A percentile compares a stretch with the other conserved stretches of the same genome.
Evolutionary conservation across 2,113 vertebrate genomes (phyloP).

Genomic region (Macquaria australasica): DNA sequence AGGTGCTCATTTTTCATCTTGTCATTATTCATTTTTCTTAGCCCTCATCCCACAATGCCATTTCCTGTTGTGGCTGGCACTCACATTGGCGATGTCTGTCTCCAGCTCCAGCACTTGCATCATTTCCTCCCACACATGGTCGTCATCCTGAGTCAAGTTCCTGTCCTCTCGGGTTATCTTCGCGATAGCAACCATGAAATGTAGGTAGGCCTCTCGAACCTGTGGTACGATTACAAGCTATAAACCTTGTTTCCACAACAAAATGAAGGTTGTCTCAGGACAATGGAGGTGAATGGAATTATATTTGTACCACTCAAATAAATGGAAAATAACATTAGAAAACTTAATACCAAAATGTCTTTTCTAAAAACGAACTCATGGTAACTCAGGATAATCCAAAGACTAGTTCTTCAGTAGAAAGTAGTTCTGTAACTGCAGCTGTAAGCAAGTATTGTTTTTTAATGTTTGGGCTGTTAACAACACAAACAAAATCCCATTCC

Average conservation of each 20-base stretch:
- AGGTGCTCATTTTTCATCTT: conserved; percentile 52
- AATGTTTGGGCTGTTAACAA: not conserved
- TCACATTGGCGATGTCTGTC: conserved; percentile 94
- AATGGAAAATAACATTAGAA: not conserved
- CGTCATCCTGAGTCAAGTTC: conserved; percentile 86
- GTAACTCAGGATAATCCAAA: too few relatives aligned
- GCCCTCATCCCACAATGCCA: conserved; percentile 19
- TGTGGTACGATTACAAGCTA: conserved; percentile 59
- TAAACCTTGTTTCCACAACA: not conserved
- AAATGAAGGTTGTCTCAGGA: conserved; percentile 6
- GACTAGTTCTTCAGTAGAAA: not conserved
- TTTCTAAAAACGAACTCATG: not conserved
- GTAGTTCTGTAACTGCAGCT: not conserved
- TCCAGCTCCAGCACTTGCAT: conserved; percentile 92
- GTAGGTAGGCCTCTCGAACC: conserved; percentile 94
- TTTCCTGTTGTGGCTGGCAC: conserved; percentile 64
- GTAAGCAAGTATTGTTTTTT: not conserved
- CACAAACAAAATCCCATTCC: not conserved
- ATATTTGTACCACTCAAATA: not conserved
- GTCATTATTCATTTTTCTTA: conserved; percentile 38
- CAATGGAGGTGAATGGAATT: not conserved
- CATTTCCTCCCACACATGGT: conserved; percentile 91
- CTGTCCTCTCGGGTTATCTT: conserved; percentile 91
- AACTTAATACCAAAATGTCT: not conserved
- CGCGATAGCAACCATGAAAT: conserved; percentile 93